Evolutionary conservation across 2,888 invertebrate genomes (phyloP).

Genomic region (Heliconius ismenius): DNA sequence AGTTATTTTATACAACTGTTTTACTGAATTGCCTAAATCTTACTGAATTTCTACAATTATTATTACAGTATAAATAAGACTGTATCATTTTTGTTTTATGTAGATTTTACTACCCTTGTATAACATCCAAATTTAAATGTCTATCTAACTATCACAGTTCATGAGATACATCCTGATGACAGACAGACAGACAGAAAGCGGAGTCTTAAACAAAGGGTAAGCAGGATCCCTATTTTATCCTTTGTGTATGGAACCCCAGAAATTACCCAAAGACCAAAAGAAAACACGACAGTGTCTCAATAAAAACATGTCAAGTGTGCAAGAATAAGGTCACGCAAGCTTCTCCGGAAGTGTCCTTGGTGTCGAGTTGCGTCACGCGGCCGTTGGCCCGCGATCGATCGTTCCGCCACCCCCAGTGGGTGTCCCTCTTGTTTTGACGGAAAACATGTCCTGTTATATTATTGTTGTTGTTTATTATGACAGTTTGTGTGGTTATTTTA

Average conservation of each 20-base stretch:
- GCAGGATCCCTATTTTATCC: neutral
- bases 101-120: neutral
- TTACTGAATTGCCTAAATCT: too few species aligned
- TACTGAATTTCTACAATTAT: too few species aligned
- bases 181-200: too few species aligned
- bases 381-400: slow-evolving; percentile 50
- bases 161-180: too few species aligned
- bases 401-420: slow-evolving; percentile 37
- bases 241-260: neutral
- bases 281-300: slow-evolving; percentile 7
- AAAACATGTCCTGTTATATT: slow-evolving; percentile 10
- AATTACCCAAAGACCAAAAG: neutral
- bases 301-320: slow-evolving; percentile 25
- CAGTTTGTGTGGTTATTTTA: neutral
- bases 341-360: slow-evolving; percentile 37
- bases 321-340: slow-evolving; percentile 34
- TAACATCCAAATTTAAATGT: too few species aligned
- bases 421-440: slow-evolving; percentile 37
- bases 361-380: slow-evolving; percentile 42
- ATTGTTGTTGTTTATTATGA: neutral
- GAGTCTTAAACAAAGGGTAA: too few species aligned
- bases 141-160: too few species aligned
- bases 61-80: neutral
- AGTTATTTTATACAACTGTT: too few species aligned
- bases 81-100: neutral